Evolutionary conservation across 1,140 invertebrate genomes (phyloP).

Genomic region (Patella vulgata): DNA sequence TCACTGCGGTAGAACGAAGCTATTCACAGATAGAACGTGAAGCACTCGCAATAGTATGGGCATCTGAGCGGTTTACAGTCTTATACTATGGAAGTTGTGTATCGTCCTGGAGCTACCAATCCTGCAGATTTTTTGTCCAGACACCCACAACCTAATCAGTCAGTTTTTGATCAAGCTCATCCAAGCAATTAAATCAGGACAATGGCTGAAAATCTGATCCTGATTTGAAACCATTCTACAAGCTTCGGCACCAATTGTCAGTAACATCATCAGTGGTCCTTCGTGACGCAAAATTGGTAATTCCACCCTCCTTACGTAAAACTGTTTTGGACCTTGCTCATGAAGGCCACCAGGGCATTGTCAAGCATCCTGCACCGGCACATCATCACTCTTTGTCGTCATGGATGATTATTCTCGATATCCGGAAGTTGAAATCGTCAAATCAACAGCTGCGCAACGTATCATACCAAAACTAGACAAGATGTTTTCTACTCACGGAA

Average conservation of each 20-base stretch:
- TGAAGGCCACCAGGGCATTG: conserved; percentile 22
- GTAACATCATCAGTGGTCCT: no score
- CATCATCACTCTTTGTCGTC: conserved; percentile 31
- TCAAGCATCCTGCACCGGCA: conserved; percentile 22
- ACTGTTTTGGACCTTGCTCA: no score
- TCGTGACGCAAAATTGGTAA: no score
- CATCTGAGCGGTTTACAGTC: conserved; percentile 51
- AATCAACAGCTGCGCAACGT: conserved; percentile 25
- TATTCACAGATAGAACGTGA: conserved; percentile 67
- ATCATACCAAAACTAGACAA: conserved; percentile 27
- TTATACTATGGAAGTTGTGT: conserved; percentile 26
- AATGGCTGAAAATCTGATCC: no score
- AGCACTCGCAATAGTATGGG: conserved; percentile 62
- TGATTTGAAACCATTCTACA: no score
- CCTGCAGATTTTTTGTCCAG: conserved; percentile 36
- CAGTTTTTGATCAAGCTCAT: no score
- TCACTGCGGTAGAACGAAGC: conserved; percentile 37
- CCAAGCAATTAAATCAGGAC: no score
- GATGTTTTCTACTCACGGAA: conserved; percentile 33
- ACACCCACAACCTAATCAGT: conserved; percentile 18
- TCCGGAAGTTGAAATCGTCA: conserved; percentile 40
- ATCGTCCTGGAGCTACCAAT: conserved; percentile 32
- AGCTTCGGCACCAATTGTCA: no score
- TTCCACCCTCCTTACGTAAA: no score
- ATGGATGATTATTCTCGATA: conserved; percentile 44